These are phyloP conservation scores for Exocentrus adspersus DNA, from an alignment of 2,888 invertebrate genomes.

Conservation along the genomic window DNA sequence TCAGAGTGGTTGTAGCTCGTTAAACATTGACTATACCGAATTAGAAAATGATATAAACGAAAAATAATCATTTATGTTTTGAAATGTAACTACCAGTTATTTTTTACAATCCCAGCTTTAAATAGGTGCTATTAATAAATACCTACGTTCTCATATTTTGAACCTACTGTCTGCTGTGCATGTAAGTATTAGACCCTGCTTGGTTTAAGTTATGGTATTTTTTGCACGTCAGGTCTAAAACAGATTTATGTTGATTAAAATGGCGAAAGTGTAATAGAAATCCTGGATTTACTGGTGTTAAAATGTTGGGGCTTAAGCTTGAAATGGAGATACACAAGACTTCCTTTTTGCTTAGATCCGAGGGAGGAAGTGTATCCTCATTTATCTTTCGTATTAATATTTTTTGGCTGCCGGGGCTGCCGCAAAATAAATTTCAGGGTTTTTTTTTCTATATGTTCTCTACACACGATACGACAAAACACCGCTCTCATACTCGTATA, in stretches of 20 bases:
- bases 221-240: slow-evolving; percentile 50
- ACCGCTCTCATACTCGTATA: not conserved
- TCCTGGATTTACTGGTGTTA: slow-evolving; percentile 51
- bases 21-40: not conserved
- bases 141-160: too few species aligned
- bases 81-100: too few species aligned
- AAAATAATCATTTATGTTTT: too few species aligned
- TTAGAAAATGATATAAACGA: too few species aligned
- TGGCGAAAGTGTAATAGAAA: slow-evolving; percentile 56
- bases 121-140: too few species aligned
- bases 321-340: slow-evolving; percentile 43
- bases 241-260: slow-evolving; percentile 59
- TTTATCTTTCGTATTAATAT: slow-evolving; percentile 47
- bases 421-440: slow-evolving; percentile 17
- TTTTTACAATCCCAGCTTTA: too few species aligned
- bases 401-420: slow-evolving; percentile 22
- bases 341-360: slow-evolving; percentile 34
- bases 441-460: not conserved
- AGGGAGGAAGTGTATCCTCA: slow-evolving; percentile 41
- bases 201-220: slow-evolving; percentile 36
- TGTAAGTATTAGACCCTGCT: not conserved
- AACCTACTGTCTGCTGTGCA: not conserved
- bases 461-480: not conserved
- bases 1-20: not conserved
- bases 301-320: slow-evolving; percentile 46